Evolutionary conservation across 2,888 invertebrate species (phyloP), one percentile per base, ranked within the genome.

Genomic region (Charanyca ferruginea): DNA sequence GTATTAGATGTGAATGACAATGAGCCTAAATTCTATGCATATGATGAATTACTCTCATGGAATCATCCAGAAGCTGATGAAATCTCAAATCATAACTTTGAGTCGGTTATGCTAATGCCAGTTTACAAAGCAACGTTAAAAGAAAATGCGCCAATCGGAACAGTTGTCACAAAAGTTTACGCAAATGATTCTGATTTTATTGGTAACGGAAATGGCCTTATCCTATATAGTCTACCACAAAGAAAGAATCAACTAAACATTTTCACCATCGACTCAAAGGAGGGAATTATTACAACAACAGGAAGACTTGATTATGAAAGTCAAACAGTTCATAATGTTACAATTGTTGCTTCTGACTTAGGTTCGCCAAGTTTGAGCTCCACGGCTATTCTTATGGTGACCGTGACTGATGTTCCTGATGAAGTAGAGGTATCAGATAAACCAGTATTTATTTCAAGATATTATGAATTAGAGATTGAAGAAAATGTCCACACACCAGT

Each of bases 171-270:
- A 0, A 97, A 97, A 90, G 96, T 98, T 2, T 97, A 96, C 71
- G 98, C 98, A 0, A 98, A 98, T 76, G 98, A 98, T 90, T 97
- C 97, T 16, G 98, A 98, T 88, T 98, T 98, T 80, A 92, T 97
- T 48, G 98, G 98, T 1, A 98, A 98, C 85, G 98, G 98, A n/a
- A 98, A 98, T 85, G 98, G 98, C 0, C 91, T 98, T 48, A 97
- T 98, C 3, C 91, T 98, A 0, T 98, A 97, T 79, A 97, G 97
- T 80, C 94, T 98, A 49, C 96, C 97, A 0, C 97, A 97, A 69
- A 96, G 96, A 73, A 97, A 96, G 73, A 96, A 96, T 83, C 95
- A 96, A 44, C 92, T 96, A 0, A 96, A 96, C 83, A 90, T 97
- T 48, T 98, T 98, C 86, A 96, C 97, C 22, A 97, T 98, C 57